Base-by-base conservation (phyloP, 2,888 invertebrate genomes). In the Lepetodrilus schrolli region DNA sequence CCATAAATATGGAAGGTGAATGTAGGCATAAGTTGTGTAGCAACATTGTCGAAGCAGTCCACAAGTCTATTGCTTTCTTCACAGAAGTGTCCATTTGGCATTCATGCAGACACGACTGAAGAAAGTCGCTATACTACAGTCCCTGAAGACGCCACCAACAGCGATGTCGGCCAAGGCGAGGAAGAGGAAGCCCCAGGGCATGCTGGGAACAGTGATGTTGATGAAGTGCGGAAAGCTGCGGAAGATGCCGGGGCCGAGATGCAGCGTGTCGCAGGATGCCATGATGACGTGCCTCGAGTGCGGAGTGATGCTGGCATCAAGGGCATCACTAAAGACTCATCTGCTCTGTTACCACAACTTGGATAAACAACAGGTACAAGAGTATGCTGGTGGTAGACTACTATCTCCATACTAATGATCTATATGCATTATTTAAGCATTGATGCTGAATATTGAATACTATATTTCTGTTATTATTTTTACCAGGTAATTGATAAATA, bases 171-270 rank as follows among this genome's bases (percentile, higher is more conserved):
- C n/a, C n/a, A 43, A 43, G 43, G 17, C 13, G 43, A 43, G 43
- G n/a, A 43, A 43, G 13, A 43, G 43, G 43, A 17, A 17, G 43
- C 17, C 43, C 17, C 4, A 4, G n/a, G 43, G 43, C n/a, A 43
- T 13, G 13, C 4, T 2, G n/a, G 43, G 43, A 2, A 43, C n/a
- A 17, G 8, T 43, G 8, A 34, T 58, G 30, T 30, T 34, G 58
- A 58, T 58, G 58, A 58, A 30, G 26, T n/a, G 26, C 5, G 58
- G 58, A 2, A 23, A 30, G 13, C 30, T 30, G 2, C 58, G 58
- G n/a, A 58, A 30, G 58, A 58, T 58, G 58, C 58, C 58, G 13
- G 58, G 58, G 17, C 58, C 58, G 34, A 58, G 17, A 17, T 58
- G 58, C 34, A 30, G 30, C 13, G 13, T 30, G 58, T 21, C 58